Conservation (phyloP, 2,888 invertebrate species). For the Nasonia oneida region DNA sequence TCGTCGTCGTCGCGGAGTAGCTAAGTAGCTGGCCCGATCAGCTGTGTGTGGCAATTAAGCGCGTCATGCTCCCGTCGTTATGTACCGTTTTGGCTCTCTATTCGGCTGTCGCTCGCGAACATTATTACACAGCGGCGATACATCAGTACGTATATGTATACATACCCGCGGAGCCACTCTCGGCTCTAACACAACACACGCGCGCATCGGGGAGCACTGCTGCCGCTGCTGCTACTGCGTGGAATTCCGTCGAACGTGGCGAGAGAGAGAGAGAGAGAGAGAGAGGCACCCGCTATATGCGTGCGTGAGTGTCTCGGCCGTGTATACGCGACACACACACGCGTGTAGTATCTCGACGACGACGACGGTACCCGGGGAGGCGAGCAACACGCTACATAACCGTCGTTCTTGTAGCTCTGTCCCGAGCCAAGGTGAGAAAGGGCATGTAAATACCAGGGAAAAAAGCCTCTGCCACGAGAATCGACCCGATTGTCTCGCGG, state of each 20-base stretch:
- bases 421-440: neutral
- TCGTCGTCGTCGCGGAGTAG: neutral
- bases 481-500: too few relatives aligned
- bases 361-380: too few relatives aligned
- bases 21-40: constrained; percentile 6
- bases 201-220: neutral
- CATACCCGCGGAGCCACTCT: neutral
- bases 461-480: neutral
- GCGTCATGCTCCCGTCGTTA: constrained; percentile 38
- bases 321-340: neutral
- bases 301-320: neutral
- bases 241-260: constrained; percentile 23
- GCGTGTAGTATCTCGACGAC: neutral
- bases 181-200: too few relatives aligned
- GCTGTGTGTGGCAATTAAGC: constrained; percentile 41
- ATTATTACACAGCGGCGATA: neutral
- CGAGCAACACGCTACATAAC: too few relatives aligned
- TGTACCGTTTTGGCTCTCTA: constrained; percentile 40
- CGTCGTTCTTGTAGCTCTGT: neutral
- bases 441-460: neutral
- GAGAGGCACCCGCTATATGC: neutral
- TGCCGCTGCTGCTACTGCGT: neutral
- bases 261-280: neutral
- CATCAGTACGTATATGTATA: neutral
- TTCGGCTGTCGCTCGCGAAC: neutral